Evolutionary conservation across 2,888 invertebrate species (phyloP), one percentile per base, ranked within the genome.

Genomic region (Sicus ferrugineus): DNA sequence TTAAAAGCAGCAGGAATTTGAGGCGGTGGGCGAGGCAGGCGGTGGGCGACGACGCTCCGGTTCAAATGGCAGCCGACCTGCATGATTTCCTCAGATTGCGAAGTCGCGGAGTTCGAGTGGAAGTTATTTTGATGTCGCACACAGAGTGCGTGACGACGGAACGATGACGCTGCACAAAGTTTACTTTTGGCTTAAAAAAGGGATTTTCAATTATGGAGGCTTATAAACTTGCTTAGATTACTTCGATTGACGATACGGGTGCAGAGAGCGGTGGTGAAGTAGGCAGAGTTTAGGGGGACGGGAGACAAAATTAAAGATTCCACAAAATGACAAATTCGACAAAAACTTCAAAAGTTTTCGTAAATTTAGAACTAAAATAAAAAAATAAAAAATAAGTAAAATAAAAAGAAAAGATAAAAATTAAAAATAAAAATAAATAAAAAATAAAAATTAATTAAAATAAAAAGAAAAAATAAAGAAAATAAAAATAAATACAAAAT

Each of bases 131-230:
- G 19, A 7, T 30, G 56, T 14, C 30, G 19, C 30, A 9, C 21
- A 31, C 28, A 31, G 59, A 21, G 21, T 3, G 2, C 42, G 19
- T n/a, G 42, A n/a, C 2, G 42, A 34, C 7, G 34, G 0, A 34
- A 7, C 34, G 34, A 34, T 7, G 7, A 34, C 34, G 14, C 9
- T 2, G 34, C 34, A 34, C 42, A 42, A 42, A 42, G 14, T 42
- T 42, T 42, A 16, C 42, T 42, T 42, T 42, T n/a, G 42, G 42
- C 16, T n/a, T 42, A n/a, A 42, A 42, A 42, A 42, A 16, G 16
- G 54, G 52, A 54, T 54, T 38, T 54, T 65, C 54, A 65, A 65
- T 54, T 52, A 65, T 65, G 52, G 54, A 65, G 52, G 65, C 52
- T 65, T 65, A 65, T 65, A 54, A 52, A 65, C 38, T 65, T 52